phyloP scores from a whole-genome alignment of 2,888 invertebrate genomes.

The Chloroclystis v-ata region DNA sequence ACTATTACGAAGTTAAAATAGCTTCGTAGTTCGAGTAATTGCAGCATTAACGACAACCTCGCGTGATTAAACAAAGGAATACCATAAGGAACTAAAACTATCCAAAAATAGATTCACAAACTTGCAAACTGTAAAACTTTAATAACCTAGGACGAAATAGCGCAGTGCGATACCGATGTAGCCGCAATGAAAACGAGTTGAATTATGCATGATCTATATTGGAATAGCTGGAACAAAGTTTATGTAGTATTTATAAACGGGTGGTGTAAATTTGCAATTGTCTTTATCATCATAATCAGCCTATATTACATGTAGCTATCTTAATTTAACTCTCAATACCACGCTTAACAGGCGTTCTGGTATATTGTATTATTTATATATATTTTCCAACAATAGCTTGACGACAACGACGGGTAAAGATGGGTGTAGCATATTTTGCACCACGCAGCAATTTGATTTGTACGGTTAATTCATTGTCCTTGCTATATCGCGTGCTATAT shows the following conservation, averaged over 20 bases:
- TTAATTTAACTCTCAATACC: too few species aligned
- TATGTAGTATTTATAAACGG: background rate
- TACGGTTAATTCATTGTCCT: too few species aligned
- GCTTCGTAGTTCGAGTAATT: conserved; percentile 10
- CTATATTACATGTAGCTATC: too few species aligned
- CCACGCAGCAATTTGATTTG: too few species aligned
- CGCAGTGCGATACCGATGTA: conserved; percentile 16
- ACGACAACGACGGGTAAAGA: too few species aligned
- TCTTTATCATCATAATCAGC: too few species aligned
- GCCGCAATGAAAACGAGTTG: conserved; percentile 8
- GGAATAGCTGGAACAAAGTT: background rate
- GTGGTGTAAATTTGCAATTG: too few species aligned
- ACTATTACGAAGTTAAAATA: background rate
- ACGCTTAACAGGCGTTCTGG: too few species aligned
- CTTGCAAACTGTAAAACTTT: conserved; percentile 9
- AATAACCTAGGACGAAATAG: background rate
- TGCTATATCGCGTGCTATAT: too few species aligned
- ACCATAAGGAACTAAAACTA: background rate
- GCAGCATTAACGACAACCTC: conserved; percentile 9
- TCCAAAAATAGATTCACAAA: conserved; percentile 8
- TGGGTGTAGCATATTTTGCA: too few species aligned
- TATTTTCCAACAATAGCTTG: too few species aligned
- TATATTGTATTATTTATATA: too few species aligned
- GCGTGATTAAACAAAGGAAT: conserved; percentile 15
- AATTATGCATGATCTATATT: conserved; percentile 6